These are phyloP conservation scores for Drosophila lacteicornis DNA, from an alignment of 1,140 invertebrate species.

Conservation along the genomic window DNA sequence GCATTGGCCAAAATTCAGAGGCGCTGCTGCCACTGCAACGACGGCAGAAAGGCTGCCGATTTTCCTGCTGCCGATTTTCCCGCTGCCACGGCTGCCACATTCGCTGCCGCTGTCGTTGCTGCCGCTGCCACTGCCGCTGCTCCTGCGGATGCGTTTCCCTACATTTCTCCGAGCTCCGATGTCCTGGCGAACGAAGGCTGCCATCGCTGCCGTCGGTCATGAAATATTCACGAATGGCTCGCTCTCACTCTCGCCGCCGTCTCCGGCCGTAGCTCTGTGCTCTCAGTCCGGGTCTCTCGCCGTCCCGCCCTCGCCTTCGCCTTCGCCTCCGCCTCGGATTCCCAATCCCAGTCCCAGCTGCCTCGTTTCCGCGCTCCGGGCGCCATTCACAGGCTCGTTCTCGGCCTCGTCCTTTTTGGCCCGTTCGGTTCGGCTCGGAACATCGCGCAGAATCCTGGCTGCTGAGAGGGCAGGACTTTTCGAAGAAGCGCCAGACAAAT, in stretches of 20 bases:
- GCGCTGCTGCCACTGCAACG: conserved; percentile 59
- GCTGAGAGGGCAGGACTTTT: conserved; percentile 26
- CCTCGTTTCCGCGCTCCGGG: conserved; percentile 52
- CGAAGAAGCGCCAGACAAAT: conserved; percentile 30
- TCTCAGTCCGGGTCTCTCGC: conserved; percentile 55
- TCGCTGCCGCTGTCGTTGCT: conserved; percentile 19
- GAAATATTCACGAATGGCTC: conserved; percentile 83
- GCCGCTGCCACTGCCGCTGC: conserved; percentile 18
- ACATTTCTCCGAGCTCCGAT: conserved; percentile 63
- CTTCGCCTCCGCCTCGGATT: conserved; percentile 14
- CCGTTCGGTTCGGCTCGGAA: conserved; percentile 43
- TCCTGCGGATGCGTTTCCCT: conserved; percentile 66
- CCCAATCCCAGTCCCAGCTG: conserved; percentile 16
- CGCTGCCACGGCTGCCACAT: conserved; percentile 22
- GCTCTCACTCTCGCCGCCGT: conserved; percentile 72
- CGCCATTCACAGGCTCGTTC: conserved; percentile 45
- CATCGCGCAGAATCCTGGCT: conserved; percentile 65
- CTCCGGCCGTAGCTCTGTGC: conserved; percentile 27
- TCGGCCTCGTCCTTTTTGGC: conserved; percentile 35
- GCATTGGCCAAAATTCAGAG: conserved; percentile 79
- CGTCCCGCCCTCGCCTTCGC: conserved; percentile 25
- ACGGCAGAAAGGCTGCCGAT: conserved; percentile 52
- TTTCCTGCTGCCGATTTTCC: conserved; percentile 46
- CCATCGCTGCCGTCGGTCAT: conserved; percentile 69
- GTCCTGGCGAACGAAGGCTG: conserved; percentile 44